These are phyloP conservation scores for Pelagia noctiluca DNA, from an alignment of 30 jellyfish, hydroid and myxozoan genomes.

Conservation along the genomic window DNA sequence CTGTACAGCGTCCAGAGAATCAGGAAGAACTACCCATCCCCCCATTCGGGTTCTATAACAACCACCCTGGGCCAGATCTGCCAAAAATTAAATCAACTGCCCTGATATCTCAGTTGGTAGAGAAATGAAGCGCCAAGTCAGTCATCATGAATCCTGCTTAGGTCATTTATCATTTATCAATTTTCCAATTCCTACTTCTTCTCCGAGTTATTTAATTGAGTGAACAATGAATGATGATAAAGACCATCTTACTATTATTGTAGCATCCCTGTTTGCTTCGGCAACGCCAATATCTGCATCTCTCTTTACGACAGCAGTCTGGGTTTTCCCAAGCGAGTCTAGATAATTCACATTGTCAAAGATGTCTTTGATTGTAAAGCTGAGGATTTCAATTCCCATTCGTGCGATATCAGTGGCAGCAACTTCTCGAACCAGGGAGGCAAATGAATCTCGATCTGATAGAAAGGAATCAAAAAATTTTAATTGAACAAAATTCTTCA, in stretches of 20 bases:
- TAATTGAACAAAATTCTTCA: neutral
- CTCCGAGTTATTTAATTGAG: neutral
- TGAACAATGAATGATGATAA: neutral
- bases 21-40: neutral
- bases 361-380: conserved; percentile 94
- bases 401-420: conserved; percentile 98
- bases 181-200: too few species aligned
- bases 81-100: neutral
- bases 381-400: conserved; percentile 96
- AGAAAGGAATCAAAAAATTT: neutral
- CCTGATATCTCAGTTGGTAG: neutral
- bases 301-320: conserved; percentile 89
- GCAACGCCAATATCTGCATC: conserved; percentile 99
- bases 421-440: conserved; percentile 90
- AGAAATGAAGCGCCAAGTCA: neutral
- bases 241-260: conserved; percentile 71
- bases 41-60: too few species aligned
- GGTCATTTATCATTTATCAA: too few species aligned
- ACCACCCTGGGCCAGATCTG: neutral
- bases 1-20: neutral
- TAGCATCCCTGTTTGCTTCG: conserved; percentile 94
- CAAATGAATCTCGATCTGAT: conserved; percentile 94
- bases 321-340: conserved; percentile 94
- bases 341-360: conserved; percentile 80
- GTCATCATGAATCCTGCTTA: neutral